These are phyloP conservation scores for Periphyllus acericola DNA, from an alignment of 2,888 invertebrate genomes.

Conservation along the genomic window DNA sequence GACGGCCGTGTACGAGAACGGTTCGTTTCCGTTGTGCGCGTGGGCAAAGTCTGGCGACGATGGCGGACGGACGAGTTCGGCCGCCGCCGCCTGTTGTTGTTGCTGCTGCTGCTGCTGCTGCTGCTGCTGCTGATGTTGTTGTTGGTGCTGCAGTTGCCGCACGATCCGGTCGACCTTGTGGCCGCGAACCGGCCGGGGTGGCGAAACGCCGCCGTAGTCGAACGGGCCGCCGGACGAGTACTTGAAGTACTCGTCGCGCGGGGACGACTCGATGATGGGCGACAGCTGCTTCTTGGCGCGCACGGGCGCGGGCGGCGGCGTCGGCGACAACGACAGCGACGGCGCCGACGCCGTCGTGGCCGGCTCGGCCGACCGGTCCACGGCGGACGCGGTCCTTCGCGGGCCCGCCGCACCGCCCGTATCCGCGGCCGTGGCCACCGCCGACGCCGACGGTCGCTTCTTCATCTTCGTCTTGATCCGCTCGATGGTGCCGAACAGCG, in stretches of 20 bases:
- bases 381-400: not conserved
- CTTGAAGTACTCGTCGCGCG: conserved; percentile 74
- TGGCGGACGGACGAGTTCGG: conserved; percentile 68
- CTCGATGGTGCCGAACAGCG: conserved; percentile 61
- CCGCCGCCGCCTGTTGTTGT: conserved; percentile 65
- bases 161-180: conserved; percentile 78
- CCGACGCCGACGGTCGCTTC: conserved; percentile 13
- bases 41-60: conserved; percentile 71
- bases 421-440: not conserved
- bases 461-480: conserved; percentile 52
- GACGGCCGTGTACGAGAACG: conserved; percentile 79
- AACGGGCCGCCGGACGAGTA: conserved; percentile 69
- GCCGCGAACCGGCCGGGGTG: conserved; percentile 54
- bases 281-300: conserved; percentile 77
- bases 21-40: conserved; percentile 78
- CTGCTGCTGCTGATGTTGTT: conserved; percentile 11
- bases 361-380: conserved; percentile 45
- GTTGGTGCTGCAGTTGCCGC: conserved; percentile 72
- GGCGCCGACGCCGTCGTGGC: not conserved
- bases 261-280: conserved; percentile 76
- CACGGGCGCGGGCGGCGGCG: conserved; percentile 58
- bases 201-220: conserved; percentile 66
- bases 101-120: not conserved
- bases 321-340: not conserved
- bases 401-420: not conserved